phyloP scores from a whole-genome alignment of 2,888 invertebrate species.

The Scaptomyza polygonia region DNA sequence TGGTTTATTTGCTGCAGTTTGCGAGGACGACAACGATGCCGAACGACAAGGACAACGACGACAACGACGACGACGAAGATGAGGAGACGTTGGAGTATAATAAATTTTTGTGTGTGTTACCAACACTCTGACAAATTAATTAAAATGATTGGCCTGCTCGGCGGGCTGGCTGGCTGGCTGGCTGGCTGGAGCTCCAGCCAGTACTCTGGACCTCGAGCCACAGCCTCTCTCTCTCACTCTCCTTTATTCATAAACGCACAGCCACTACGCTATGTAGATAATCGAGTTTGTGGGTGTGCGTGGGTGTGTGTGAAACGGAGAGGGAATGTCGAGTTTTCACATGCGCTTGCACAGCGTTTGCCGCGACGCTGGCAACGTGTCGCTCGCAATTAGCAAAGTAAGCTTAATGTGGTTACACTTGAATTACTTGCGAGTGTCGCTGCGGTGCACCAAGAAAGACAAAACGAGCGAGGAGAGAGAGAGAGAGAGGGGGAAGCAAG shows the following conservation, averaged over 20 bases:
- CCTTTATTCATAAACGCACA: conserved; percentile 32
- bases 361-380: conserved; percentile 67
- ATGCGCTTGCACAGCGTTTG: conserved; percentile 33
- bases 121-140: conserved; percentile 83
- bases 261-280: conserved; percentile 66
- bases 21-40: conserved; percentile 23
- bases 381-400: conserved; percentile 83
- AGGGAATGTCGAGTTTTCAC: conserved; percentile 33
- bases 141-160: conserved; percentile 81
- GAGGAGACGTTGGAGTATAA: conserved; percentile 68
- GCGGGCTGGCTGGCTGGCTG: conserved; percentile 27
- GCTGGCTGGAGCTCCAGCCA: conserved; percentile 17
- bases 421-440: conserved; percentile 79
- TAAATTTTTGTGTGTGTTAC: conserved; percentile 78
- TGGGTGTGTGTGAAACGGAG: conserved; percentile 1
- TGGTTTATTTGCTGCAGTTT: conserved; percentile 70
- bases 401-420: conserved; percentile 82
- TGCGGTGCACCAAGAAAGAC: conserved; percentile 34
- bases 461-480: background rate
- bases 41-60: conserved; percentile 16
- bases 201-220: conserved; percentile 14
- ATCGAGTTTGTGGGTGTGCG: conserved; percentile 28
- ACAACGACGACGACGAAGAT: conserved; percentile 18
- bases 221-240: conserved; percentile 16
- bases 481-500: background rate